A percentile compares a stretch with the other conserved stretches of the same genome.
phyloP scores from a whole-genome alignment of 2,113 vertebrate genomes.

The Nerophis ophidion region DNA sequence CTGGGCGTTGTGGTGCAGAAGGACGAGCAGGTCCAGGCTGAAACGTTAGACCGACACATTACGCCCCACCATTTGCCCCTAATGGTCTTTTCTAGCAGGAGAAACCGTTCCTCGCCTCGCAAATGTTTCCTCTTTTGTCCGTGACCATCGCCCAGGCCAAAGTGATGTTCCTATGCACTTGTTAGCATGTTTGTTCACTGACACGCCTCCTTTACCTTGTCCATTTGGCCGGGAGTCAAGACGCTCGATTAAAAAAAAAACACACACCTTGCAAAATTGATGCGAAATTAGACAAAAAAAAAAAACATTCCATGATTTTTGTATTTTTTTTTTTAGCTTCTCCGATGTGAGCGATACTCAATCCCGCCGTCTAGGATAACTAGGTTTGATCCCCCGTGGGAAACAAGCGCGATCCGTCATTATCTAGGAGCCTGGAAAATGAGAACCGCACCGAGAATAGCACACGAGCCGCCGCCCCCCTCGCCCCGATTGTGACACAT shows the following conservation, averaged over 20 bases:
- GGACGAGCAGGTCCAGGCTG: constrained; percentile 64
- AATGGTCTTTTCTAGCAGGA: constrained; percentile 69
- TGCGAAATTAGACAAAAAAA: constrained; percentile 4
- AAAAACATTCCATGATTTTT: constrained; percentile 50
- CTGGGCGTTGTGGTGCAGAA: constrained; percentile 69
- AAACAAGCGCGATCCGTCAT: constrained; percentile 63
- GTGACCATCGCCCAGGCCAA: constrained; percentile 66
- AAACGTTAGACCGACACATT: constrained; percentile 73
- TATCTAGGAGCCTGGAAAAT: constrained; percentile 59
- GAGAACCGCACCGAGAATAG: constrained; percentile 63
- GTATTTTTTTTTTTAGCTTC: constrained; percentile 52
- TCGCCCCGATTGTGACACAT: constrained; percentile 55
- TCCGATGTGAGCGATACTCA: constrained; percentile 64
- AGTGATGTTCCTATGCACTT: constrained; percentile 77
- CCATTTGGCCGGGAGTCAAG: constrained; percentile 50
- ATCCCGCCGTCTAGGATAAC: constrained; percentile 62
- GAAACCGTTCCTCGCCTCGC: constrained; percentile 61
- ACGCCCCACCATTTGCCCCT: constrained; percentile 66
- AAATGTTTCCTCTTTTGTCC: constrained; percentile 58
- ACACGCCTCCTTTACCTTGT: constrained; percentile 50
- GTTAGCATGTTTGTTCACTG: constrained; percentile 66
- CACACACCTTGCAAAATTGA: not conserved
- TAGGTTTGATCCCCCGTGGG: constrained; percentile 57
- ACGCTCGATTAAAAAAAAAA: not conserved
- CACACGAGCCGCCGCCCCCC: constrained; percentile 44